Conservation (phyloP, 2,113 vertebrate genomes). For the Tenrec ecaudatus region DNA sequence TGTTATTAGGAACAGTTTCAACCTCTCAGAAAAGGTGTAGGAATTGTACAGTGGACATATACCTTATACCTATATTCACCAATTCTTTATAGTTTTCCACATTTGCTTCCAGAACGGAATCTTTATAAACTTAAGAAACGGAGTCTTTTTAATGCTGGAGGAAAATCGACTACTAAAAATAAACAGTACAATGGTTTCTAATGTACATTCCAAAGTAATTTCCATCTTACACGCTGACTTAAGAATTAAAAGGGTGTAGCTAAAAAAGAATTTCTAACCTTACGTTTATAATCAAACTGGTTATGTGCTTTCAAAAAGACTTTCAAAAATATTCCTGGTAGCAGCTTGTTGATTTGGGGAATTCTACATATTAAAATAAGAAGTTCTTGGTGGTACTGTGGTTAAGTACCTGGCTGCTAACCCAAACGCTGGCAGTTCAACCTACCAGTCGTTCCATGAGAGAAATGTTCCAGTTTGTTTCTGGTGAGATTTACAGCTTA, state of each 20-base stretch:
- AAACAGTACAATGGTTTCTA: not conserved
- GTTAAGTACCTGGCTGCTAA: not conserved
- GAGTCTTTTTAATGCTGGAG: not conserved
- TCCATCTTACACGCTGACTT: too few relatives aligned
- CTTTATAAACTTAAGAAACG: not conserved
- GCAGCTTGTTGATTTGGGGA: not conserved
- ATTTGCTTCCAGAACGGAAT: not conserved
- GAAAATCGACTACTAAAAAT: not conserved
- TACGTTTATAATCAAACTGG: not conserved
- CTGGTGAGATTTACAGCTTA: not conserved
- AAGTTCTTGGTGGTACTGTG: not conserved
- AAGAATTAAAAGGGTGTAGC: not conserved
- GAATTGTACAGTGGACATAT: not conserved
- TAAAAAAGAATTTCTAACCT: not conserved
- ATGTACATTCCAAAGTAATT: not conserved
- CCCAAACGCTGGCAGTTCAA: too few relatives aligned
- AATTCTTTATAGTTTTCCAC: constrained; percentile 24
- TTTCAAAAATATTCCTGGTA: not conserved
- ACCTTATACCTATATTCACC: not conserved
- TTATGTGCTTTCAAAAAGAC: not conserved
- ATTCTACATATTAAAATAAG: not conserved
- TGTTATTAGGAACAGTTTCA: constrained; percentile 10
- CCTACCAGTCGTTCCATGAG: not conserved
- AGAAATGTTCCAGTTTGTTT: not conserved
- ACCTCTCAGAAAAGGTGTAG: not conserved